phyloP scores from a whole-genome alignment of 92 coral and sea anemone species.

The Diadumene lineata region DNA sequence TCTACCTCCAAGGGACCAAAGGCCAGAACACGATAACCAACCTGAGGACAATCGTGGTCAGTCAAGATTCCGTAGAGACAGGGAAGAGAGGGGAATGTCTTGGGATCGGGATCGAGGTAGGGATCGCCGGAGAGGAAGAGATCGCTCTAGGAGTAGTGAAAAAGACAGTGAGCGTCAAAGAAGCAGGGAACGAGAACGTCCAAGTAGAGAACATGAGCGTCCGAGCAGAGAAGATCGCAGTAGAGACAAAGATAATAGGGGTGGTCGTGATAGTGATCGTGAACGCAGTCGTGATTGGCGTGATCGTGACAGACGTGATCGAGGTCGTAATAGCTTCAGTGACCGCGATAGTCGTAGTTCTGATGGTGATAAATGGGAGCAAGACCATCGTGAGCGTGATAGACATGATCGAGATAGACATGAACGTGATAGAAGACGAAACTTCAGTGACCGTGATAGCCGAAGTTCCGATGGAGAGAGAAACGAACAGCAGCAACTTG shows the following conservation, averaged over 20 bases:
- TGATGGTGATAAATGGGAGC: conserved; percentile 46
- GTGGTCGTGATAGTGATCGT: conserved; percentile 27
- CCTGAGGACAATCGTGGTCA: conserved; percentile 1
- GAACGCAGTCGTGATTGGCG: conserved; percentile 23
- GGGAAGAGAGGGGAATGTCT: conserved; percentile 34
- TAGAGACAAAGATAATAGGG: conserved; percentile 9
- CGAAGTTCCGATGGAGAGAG: conserved; percentile 1
- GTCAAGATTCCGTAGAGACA: conserved; percentile 16
- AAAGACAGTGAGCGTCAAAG: conserved; percentile 45
- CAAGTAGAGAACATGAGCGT: conserved; percentile 30
- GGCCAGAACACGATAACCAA: conserved; percentile 24
- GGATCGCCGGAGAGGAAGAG: conserved; percentile 56
- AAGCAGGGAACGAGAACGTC: conserved; percentile 52
- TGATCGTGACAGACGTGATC: conserved; percentile 48
- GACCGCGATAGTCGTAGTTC: conserved; percentile 40
- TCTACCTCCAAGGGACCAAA: conserved; percentile 3
- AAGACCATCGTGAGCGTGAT: conserved; percentile 63
- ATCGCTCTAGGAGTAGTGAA: conserved; percentile 48
- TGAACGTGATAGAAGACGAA: conserved; percentile 16
- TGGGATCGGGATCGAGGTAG: conserved; percentile 31
- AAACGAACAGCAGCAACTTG: neutral
- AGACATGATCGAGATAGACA: conserved; percentile 55
- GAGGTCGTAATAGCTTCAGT: conserved; percentile 27
- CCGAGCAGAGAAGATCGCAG: conserved; percentile 29
- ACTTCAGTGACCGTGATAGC: neutral